Evolutionary conservation across 2,888 invertebrate genomes (phyloP), one percentile per base, ranked within the genome.

Genomic region (Ellobium chinense): DNA sequence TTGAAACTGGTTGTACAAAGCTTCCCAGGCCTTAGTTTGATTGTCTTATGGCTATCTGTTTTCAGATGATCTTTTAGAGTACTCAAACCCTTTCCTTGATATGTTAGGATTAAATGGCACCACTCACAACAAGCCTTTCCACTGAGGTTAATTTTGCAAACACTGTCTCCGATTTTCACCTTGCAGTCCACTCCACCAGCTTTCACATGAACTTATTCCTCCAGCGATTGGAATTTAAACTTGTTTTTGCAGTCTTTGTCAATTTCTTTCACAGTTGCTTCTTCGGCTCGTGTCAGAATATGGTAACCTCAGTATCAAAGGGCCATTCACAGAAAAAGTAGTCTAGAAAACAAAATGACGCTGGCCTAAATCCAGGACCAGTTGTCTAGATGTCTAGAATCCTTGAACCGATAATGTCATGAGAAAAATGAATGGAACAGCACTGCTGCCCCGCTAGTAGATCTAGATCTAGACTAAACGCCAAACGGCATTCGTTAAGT

Each of bases 191-290:
- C 34, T 12, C 65, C 34, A 65, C 31, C 7, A 5, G 27, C 9
- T 65, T 27, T 31, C 9, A 65, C 21, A 7, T 12, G 4, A 18
- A 65, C 65, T 21, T 29, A 18, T 12, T 65, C 65, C 27, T 65
- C 65, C 29, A 65, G 29, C 65, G 9, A 65, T 31, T 65, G 27
- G 27, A 29, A 65, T 12, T 65, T 65, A 4, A 4, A 31, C 21
- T 65, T 65, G 34, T 65, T 65, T 31, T 65, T 65, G 21, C 65
- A 65, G 34, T 18, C 65, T 65, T 31, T 65, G 65, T 65, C 65
- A 12, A 65, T 27, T 65, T 65, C 65, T 31, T 18, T 31, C 34
- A 65, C 34, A 12, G 34, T 65, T 14, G 65, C 65, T 21, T 65
- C 34, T 31, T 65, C n/a, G n/a, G n/a, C n/a, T n/a, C n/a, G n/a